A percentile compares a stretch with the other conserved stretches of the same genome.
phyloP scores from a whole-genome alignment of 2,888 invertebrate genomes.

The Chrysina gloriosa region DNA sequence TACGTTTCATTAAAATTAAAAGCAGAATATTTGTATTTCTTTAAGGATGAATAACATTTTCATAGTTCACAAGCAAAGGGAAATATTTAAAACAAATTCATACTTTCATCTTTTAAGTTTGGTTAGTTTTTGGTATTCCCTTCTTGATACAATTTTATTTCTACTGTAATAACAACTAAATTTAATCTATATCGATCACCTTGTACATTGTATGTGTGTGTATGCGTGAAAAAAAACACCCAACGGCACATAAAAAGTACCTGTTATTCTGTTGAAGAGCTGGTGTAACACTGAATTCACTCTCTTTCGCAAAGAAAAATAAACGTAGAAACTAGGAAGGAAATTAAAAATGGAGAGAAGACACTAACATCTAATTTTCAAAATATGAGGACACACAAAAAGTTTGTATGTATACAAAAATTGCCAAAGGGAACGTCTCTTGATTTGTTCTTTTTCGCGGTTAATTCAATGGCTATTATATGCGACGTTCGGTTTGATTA shows the following conservation, averaged over 20 bases:
- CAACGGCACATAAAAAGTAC: slow-evolving; percentile 32
- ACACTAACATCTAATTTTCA: not conserved
- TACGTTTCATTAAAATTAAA: too few relatives aligned
- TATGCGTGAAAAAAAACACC: slow-evolving; percentile 21
- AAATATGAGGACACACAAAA: not conserved
- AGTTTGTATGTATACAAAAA: not conserved
- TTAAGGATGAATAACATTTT: too few relatives aligned
- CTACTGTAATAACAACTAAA: too few relatives aligned
- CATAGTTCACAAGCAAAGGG: too few relatives aligned
- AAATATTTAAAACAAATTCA: too few relatives aligned
- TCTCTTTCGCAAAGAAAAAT: not conserved
- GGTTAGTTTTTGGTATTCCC: too few relatives aligned
- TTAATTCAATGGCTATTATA: not conserved
- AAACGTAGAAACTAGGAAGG: not conserved
- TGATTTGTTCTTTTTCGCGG: not conserved
- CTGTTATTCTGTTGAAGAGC: slow-evolving; percentile 27
- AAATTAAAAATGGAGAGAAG: not conserved
- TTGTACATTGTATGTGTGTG: slow-evolving; percentile 6
- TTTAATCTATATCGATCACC: slow-evolving; percentile 11
- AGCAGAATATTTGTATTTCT: too few relatives aligned
- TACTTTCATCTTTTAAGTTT: too few relatives aligned
- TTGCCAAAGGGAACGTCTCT: not conserved
- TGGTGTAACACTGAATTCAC: slow-evolving; percentile 31
- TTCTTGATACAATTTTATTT: too few relatives aligned
- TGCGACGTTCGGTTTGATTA: not conserved